Evolutionary conservation across 2,797 vertebrate species (phyloP).

Genomic region (Lindbergichthys nudifrons): DNA sequence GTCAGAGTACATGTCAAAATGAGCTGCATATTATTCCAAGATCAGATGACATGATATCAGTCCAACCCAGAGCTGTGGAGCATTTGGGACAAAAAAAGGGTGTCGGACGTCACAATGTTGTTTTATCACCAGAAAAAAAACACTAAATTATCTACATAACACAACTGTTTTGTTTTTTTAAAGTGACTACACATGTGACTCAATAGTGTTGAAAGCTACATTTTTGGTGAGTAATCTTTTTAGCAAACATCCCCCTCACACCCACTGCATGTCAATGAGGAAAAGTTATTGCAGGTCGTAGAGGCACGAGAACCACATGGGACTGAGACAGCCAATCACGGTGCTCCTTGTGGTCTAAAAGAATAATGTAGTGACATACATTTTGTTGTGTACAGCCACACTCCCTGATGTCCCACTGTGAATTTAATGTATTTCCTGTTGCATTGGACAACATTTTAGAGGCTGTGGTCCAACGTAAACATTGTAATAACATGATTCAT

Average conservation of each 20-base stretch:
- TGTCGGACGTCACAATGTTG: not conserved
- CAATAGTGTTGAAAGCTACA: not conserved
- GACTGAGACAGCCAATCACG: not conserved
- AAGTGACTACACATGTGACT: not conserved
- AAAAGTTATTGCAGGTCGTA: slow-evolving; percentile 6
- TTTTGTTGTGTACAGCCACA: slow-evolving; percentile 10
- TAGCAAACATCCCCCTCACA: slow-evolving; percentile 1
- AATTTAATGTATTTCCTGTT: slow-evolving; percentile 52
- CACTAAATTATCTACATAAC: not conserved
- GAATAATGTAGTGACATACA: slow-evolving; percentile 15
- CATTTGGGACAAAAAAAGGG: not conserved
- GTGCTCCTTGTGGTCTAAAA: not conserved
- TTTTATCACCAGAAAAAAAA: not conserved
- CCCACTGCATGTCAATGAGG: slow-evolving; percentile 7
- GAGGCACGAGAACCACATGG: not conserved
- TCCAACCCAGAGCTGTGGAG: no score
- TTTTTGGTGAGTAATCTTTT: not conserved
- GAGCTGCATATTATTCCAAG: not conserved
- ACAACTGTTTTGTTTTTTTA: not conserved
- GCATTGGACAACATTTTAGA: slow-evolving; percentile 49
- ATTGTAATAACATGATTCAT: slow-evolving; percentile 58
- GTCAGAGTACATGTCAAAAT: not conserved
- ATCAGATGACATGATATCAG: not conserved
- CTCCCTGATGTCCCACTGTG: slow-evolving; percentile 37
- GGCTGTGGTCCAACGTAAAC: slow-evolving; percentile 42